Base-by-base conservation (phyloP, 2,888 invertebrate species). In the Leucophenga maculata region DNA sequence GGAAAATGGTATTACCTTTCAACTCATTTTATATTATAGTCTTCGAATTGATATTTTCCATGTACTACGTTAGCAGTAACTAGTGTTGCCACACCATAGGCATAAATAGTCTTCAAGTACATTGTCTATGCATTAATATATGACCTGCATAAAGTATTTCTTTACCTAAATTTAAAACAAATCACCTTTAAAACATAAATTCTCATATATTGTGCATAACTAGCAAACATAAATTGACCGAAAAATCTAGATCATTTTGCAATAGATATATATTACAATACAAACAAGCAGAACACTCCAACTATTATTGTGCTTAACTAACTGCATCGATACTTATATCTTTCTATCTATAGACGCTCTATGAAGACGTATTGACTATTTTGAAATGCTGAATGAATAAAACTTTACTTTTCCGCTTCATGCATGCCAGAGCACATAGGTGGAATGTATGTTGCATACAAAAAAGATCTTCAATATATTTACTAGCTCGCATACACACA, bases 401-500 rank as follows among this genome's bases (percentile, higher is more conserved):
- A 18, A 59, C 32, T 32, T 59, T 59, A 32, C 59, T 59, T 31
- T 32, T 22, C 26, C 26, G 59, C 32, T 59, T n/a, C 14, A 31
- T 32, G 55, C 55, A 55, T 55, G 55, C 32, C n/a, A 32, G n/a
- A n/a, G 59, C 59, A 59, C 32, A 16, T 32, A 59, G 59, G 32
- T 59, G 32, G 26, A 59, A 32, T 31, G 32, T 16, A 32, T n/a
- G n/a, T 6, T 31, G 32, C 14, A 59, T 26, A 32, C 59, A 59
- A 59, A 59, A 59, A n/a, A 59, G 39, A 11, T 39, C 8, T 39
- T 6, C 39, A 39, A 39, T 39, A 39, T 39, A 39, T 8, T 39
- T 26, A 26, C 57, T 31, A 18, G 16, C n/a, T 6, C n/a, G n/a
- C 57, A 57, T 31, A n/a, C 31, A 31, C 14, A 1, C 32, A n/a